These are phyloP conservation scores for Oryctolagus cuniculus DNA, from an alignment of 2,113 vertebrate species.

Conservation along the genomic window mOryCun1.1 NC_091442.1:109733501-109734000, in stretches of 20 bases:
- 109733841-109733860: constrained; percentile 54
- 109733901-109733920: constrained; percentile 2
- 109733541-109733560: background rate
- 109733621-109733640: background rate
- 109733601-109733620: background rate
- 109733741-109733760: constrained; percentile 1
- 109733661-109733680: background rate
- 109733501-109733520: background rate
- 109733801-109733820: constrained; percentile 40
- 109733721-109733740: background rate
- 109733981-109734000: background rate
- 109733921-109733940: background rate
- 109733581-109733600: background rate
- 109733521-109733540: background rate
- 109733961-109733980: constrained; percentile 24
- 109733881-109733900: constrained; percentile 21
- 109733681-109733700: constrained; percentile 35
- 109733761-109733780: constrained; percentile 63
- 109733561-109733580: background rate
- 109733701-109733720: background rate
- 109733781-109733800: constrained; percentile 52
- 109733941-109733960: background rate
- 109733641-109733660: background rate
- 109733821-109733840: constrained; percentile 70
- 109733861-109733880: constrained; percentile 40